These are phyloP conservation scores for Aphelocoma coerulescens DNA, from an alignment of 2,113 vertebrate species.

Conservation along the genomic window DNA sequence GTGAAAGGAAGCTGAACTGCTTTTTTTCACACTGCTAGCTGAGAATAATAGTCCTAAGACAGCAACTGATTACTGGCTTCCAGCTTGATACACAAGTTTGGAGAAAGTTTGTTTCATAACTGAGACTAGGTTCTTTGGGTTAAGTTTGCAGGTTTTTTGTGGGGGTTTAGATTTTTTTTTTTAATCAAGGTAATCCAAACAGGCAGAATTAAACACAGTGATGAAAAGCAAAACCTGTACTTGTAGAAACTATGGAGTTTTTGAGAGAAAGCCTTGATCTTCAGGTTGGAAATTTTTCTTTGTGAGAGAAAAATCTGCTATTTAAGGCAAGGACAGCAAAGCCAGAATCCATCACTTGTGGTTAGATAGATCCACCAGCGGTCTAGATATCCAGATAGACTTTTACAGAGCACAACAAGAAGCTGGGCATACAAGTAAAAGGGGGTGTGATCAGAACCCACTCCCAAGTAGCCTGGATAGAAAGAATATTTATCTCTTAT, in stretches of 20 bases:
- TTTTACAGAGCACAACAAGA: background rate
- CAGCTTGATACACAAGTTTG: background rate
- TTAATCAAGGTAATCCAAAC: background rate
- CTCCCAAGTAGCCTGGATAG: background rate
- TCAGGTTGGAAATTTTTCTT: background rate
- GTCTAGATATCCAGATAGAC: background rate
- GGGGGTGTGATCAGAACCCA: background rate
- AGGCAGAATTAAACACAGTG: background rate
- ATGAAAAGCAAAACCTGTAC: background rate
- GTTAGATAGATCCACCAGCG: background rate
- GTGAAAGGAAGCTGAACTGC: constrained; percentile 9
- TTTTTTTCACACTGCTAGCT: constrained; percentile 13
- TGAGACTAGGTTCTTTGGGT: background rate
- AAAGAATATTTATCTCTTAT: background rate
- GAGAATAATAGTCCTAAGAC: constrained; percentile 25
- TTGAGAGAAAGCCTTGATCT: background rate
- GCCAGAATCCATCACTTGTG: background rate
- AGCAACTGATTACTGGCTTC: background rate
- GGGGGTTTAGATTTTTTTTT: background rate
- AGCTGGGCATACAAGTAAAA: background rate
- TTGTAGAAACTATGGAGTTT: background rate
- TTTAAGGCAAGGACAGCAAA: background rate
- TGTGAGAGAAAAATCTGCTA: background rate
- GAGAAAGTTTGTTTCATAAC: background rate
- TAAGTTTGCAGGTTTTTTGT: background rate